A percentile compares a stretch with the other conserved stretches of the same genome.
These are phyloP conservation scores for Clarias macrocephalus DNA, from an alignment of 2,113 vertebrate genomes.

Conservation along the genomic window DNA sequence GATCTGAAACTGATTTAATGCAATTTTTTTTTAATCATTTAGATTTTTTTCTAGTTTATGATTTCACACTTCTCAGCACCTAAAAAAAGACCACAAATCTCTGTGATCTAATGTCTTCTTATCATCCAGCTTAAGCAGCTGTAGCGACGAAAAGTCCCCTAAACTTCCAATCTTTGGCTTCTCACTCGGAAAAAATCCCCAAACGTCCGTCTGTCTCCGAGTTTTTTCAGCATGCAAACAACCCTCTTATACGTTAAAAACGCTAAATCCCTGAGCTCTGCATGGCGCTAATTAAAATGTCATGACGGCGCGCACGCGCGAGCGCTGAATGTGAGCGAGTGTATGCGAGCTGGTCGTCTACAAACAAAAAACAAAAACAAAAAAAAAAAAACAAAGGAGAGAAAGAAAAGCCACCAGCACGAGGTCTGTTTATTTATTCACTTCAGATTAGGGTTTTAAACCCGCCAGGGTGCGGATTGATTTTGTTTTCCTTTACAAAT, in stretches of 20 bases:
- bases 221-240: constrained; percentile 4
- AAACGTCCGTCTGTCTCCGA: neutral
- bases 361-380: too few relatives aligned
- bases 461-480: neutral
- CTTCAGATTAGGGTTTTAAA: neutral
- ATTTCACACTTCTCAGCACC: neutral
- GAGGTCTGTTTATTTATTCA: neutral
- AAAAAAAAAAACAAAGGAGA: too few relatives aligned
- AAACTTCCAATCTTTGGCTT: constrained; percentile 52
- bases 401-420: neutral
- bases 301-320: neutral
- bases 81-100: constrained; percentile 5
- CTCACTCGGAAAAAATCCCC: neutral
- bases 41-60: neutral
- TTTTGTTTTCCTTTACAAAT: neutral
- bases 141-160: constrained; percentile 24
- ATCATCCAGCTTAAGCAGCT: constrained; percentile 16
- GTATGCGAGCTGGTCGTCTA: neutral
- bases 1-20: neutral
- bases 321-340: neutral
- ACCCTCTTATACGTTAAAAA: constrained; percentile 11
- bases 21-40: neutral
- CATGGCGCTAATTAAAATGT: constrained; percentile 15
- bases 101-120: constrained; percentile 14
- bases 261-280: constrained; percentile 5